A percentile compares a stretch with the other conserved stretches of the same genome.
phyloP scores from a whole-genome alignment of 2,888 invertebrate species.

The Bursaphelenchus okinawaensis region DNA sequence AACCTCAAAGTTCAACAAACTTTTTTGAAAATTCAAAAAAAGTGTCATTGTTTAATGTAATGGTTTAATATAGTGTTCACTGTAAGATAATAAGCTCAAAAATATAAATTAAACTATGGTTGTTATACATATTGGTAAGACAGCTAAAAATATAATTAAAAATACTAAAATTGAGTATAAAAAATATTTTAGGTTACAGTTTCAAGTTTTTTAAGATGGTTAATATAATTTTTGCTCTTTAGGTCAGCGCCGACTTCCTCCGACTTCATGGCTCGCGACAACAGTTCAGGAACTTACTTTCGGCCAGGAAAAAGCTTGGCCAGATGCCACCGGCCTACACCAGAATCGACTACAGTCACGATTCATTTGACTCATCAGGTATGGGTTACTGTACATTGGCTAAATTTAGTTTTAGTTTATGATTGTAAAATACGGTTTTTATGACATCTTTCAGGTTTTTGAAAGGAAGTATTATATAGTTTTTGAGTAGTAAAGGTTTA shows the following conservation, averaged over 20 bases:
- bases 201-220: conserved; percentile 7
- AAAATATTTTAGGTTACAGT: neutral
- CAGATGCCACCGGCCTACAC: conserved; percentile 55
- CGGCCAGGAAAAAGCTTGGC: conserved; percentile 53
- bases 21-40: too few species aligned
- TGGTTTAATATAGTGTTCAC: too few species aligned
- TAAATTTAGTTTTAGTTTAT: neutral
- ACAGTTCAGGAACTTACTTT: conserved; percentile 52
- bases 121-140: too few species aligned
- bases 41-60: too few species aligned
- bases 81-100: too few species aligned
- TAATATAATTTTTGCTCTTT: conserved; percentile 20
- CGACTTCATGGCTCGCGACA: conserved; percentile 53
- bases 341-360: conserved; percentile 51
- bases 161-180: neutral
- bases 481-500: too few species aligned
- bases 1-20: too few species aligned
- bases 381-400: too few species aligned
- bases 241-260: conserved; percentile 56
- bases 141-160: too few species aligned
- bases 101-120: too few species aligned
- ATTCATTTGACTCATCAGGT: conserved; percentile 41
- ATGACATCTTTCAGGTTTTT: too few species aligned
- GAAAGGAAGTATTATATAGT: too few species aligned
- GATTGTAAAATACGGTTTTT: neutral